Percentiles rank a stretch among this genome's conserved stretches.
Evolutionary conservation across 2,888 invertebrate species (phyloP).

Genomic region (Zaprionus bogoriensis): DNA sequence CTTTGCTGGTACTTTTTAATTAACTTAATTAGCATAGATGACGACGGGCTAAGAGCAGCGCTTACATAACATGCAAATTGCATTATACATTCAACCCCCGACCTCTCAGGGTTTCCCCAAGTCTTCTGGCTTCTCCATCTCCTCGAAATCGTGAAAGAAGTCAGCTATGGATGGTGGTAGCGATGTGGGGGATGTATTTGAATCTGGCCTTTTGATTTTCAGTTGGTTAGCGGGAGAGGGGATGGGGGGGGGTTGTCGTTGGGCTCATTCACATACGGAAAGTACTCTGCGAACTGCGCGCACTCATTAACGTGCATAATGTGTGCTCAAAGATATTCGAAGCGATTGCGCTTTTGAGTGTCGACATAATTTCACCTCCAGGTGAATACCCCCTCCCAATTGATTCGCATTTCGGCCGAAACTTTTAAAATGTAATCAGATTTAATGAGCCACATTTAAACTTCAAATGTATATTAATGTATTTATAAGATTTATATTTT

Average conservation of each 20-base stretch:
- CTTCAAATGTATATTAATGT: no score
- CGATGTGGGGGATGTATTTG: background rate
- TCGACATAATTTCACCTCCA: slow-evolving; percentile 24
- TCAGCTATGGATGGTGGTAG: background rate
- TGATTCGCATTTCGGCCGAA: no score
- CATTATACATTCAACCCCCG: slow-evolving; percentile 63
- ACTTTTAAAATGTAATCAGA: no score
- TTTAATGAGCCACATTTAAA: no score
- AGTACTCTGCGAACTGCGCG: background rate
- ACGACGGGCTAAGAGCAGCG: slow-evolving; percentile 69
- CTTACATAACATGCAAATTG: slow-evolving; percentile 73
- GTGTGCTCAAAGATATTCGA: slow-evolving; percentile 43
- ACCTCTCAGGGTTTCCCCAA: background rate
- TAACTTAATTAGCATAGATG: slow-evolving; percentile 75
- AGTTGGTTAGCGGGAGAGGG: background rate
- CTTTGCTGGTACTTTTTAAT: slow-evolving; percentile 75
- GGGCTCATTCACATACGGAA: slow-evolving; percentile 16
- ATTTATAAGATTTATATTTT: no score
- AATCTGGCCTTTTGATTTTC: slow-evolving; percentile 48
- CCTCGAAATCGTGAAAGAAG: slow-evolving; percentile 5
- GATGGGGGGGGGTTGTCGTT: slow-evolving; percentile 1
- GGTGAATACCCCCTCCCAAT: slow-evolving; percentile 3
- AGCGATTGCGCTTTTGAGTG: slow-evolving; percentile 51
- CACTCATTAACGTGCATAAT: slow-evolving; percentile 41
- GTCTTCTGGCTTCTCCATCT: background rate